Base-by-base conservation (phyloP, 1,140 invertebrate genomes). In the Uloborus diversus region DNA sequence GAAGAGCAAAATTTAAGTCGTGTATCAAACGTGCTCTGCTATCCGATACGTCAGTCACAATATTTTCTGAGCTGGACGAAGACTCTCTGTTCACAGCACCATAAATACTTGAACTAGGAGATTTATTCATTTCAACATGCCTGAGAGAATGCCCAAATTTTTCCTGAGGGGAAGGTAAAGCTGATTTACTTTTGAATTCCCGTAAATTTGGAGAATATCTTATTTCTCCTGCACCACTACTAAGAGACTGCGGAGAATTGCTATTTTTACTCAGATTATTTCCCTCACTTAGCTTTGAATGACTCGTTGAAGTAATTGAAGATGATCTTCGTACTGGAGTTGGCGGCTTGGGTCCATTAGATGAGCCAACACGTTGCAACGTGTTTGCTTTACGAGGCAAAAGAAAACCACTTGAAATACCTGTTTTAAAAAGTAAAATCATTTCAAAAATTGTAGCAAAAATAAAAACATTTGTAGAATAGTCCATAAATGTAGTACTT, bases 31-130 rank as follows among this genome's bases (percentile, higher is more conserved):
- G 66, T 27, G 79, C 68, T 17, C 79, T 28, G 5, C 79, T 80
- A 23, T 73, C 79, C 9, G 68, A 80, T 7, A 80, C 79, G 57
- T 80, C 79, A 9, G 66, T 80, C 11, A 79, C 76, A n/a, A 79
- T 79, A n/a, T 28, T 79, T 20, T 69, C 62, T n/a, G 68, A 64
- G 9, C 64, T 59, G 37, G 25, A 23, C 3, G 42, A 66, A 7
- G 57, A 25, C 7, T 47, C 53, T 11, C 61, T 57, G 5, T 32
- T 61, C 49, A 61, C 59, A 13, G 56, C n/a, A 51, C 64, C 59
- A 20, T 33, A 69, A 49, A 14, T 59, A 61, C 35, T 57, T 17
- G 27, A 51, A 30, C 33, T 66, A 17, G 9, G 61, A 2, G 33
- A 49, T 27, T 59, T 42, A 28, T 69, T 61, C 20, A 49, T 59